Base-by-base conservation (phyloP, 1,140 invertebrate species). In the Neodiprion pinetum region DNA sequence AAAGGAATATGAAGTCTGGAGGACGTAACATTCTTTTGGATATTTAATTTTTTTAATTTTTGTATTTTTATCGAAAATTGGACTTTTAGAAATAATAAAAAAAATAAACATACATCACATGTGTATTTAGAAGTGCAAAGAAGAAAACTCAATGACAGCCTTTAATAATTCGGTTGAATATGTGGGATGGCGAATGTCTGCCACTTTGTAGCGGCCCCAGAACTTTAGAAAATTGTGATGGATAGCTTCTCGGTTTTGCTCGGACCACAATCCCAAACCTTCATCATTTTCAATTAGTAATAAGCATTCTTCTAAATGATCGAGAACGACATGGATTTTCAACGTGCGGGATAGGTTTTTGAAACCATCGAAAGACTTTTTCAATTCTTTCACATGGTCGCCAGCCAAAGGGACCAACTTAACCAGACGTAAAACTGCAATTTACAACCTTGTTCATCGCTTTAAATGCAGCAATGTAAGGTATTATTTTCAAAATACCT, bases 361-460 rank as follows among this genome's bases (percentile, higher is more conserved):
- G 9, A 47, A 66, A 9, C 73, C 67, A 48, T 74, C 17, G 9
- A 66, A 61, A 70, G 68, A 11, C 71, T 74, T 53, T 11, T 28
- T 21, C 1, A 74, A 68, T 74, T 74, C 68, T 7, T 70, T 40
- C 8, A 74, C 71, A 48, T 70, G 66, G 11, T n/a, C 14, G n/a
- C 71, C 49, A 5, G 66, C 17, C 17, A 21, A 21, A 17, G 17
- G 17, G 40, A 2, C 48, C 72, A 68, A 70, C 67, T 74, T 74
- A 70, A 14, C 28, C 73, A 7, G 48, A 74, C 9, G 50, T 70
- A 70, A 74, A 75, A 69, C 74, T 71, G 28, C 14, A 66, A 67
- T 73, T 48, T 21, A 73, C 66, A 67, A 73, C 48, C 48, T 73
- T 68, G 49, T 73, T 75, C 50, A 75, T 72, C 4, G 66, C 67